Evolutionary conservation across 2,888 invertebrate genomes (phyloP).

Genomic region (Oeneis ivallda): DNA sequence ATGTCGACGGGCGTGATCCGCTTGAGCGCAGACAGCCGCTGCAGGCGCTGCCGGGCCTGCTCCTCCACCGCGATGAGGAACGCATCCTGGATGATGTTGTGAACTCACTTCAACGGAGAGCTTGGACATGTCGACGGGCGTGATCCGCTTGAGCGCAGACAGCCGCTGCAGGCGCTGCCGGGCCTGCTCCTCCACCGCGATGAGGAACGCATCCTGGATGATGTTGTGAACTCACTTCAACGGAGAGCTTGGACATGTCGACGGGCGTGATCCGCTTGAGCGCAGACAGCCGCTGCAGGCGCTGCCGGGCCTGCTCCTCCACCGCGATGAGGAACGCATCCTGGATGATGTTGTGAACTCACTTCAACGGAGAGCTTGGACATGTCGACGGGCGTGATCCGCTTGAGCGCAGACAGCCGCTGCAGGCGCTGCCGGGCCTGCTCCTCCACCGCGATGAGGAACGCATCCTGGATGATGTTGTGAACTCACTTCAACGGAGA

Average conservation of each 20-base stretch:
- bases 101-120: conserved; percentile 90
- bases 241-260: conserved; percentile 94
- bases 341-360: conserved; percentile 89
- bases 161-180: conserved; percentile 95
- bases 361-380: conserved; percentile 94
- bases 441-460: conserved; percentile 98
- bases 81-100: conserved; percentile 96
- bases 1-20: conserved; percentile 96
- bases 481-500: conserved; percentile 90
- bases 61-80: conserved; percentile 99
- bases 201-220: conserved; percentile 98
- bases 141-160: conserved; percentile 95
- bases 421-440: conserved; percentile 95
- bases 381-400: conserved; percentile 96
- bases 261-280: conserved; percentile 96
- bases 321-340: conserved; percentile 99
- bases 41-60: conserved; percentile 94
- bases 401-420: conserved; percentile 94
- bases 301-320: conserved; percentile 96
- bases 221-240: conserved; percentile 90
- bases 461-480: conserved; percentile 96
- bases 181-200: conserved; percentile 98
- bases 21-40: conserved; percentile 95
- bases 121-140: conserved; percentile 96
- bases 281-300: conserved; percentile 94